Base-by-base conservation (phyloP, 2,797 vertebrate genomes). In the Gambusia yucatana region DNA sequence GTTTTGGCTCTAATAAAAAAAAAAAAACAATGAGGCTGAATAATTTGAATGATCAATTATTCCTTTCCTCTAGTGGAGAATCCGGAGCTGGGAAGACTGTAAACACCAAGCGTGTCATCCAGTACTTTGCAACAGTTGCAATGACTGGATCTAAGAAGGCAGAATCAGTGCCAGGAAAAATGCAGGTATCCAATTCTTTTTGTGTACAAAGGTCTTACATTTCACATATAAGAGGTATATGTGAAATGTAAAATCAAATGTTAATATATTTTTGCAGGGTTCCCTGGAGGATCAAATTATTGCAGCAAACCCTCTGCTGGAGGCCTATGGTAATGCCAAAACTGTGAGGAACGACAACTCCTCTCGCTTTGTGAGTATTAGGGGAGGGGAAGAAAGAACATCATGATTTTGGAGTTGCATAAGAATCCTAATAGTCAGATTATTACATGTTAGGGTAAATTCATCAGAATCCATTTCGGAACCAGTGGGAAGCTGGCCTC, bases 301-400 rank as follows among this genome's bases (percentile, higher is more conserved):
- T 88, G 94, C 94, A 0, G 94, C 93, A 73, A 97, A 97, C 73
- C 81, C 81, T 4, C 73, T 78, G 73, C 33, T 82, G 76, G 81
- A 82, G 81, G 97, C 97, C 8, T 98, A 97, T 63, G 96, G 96
- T 91, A 96, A 97, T 0, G 97, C 96, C 88, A 97, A 97, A 90
- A 97, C 97, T 0, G 96, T 97, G 92, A 97, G 97, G 87, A 97
- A 97, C 0, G 96, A 96, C 93, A 97, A 96, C 89, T 97, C 95
- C 7, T 97, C 97, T 14, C 96, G 88, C 36, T 92, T 92, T 78
- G 91, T 92, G 79, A 89, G 91, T 79, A 25, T 39, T 50, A 8
- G 10, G 14, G 0, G 0, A 11, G 10, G 0, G 0, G 1, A 41
- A 67, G 44, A 74, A 17, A 65, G 16, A 59, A 41, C 39, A 2